A percentile compares a stretch with the other conserved stretches of the same genome.
These are phyloP conservation scores for Athetis lepigone DNA, from an alignment of 2,888 invertebrate genomes.

Conservation along the genomic window DNA sequence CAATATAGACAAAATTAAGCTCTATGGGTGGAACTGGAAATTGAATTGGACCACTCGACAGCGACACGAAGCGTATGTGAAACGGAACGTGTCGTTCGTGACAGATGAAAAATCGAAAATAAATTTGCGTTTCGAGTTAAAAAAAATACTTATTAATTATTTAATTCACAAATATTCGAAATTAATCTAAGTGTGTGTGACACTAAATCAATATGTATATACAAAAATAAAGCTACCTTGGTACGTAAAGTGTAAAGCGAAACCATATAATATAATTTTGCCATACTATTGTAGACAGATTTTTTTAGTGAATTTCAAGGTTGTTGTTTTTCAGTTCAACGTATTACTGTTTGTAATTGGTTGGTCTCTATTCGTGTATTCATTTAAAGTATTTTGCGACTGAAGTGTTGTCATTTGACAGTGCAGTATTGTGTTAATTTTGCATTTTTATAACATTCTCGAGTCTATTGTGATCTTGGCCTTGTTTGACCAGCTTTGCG, in stretches of 20 bases:
- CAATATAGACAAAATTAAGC: too few relatives aligned
- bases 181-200: slow-evolving; percentile 52
- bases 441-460: slow-evolving; percentile 59
- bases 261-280: slow-evolving; percentile 66
- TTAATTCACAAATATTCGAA: slow-evolving; percentile 22
- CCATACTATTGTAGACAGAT: slow-evolving; percentile 70
- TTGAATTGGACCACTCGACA: too few relatives aligned
- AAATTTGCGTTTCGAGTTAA: slow-evolving; percentile 54
- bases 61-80: slow-evolving; percentile 43
- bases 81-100: slow-evolving; percentile 72
- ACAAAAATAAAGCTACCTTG: slow-evolving; percentile 62
- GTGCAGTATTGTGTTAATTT: slow-evolving; percentile 63
- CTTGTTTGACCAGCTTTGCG: slow-evolving; percentile 78
- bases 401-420: slow-evolving; percentile 73
- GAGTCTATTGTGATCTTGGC: slow-evolving; percentile 78
- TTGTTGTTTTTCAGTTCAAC: slow-evolving; percentile 81
- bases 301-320: slow-evolving; percentile 84
- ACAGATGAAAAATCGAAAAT: slow-evolving; percentile 67
- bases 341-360: slow-evolving; percentile 76
- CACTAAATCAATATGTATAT: slow-evolving; percentile 61
- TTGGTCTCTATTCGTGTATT: slow-evolving; percentile 80
- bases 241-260: slow-evolving; percentile 74
- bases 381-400: slow-evolving; percentile 79
- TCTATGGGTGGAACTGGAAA: too few relatives aligned
- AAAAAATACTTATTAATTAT: slow-evolving; percentile 41